These are phyloP conservation scores for Clinocottus analis DNA, from an alignment of 2,113 vertebrate species.

Conservation along the genomic window DNA sequence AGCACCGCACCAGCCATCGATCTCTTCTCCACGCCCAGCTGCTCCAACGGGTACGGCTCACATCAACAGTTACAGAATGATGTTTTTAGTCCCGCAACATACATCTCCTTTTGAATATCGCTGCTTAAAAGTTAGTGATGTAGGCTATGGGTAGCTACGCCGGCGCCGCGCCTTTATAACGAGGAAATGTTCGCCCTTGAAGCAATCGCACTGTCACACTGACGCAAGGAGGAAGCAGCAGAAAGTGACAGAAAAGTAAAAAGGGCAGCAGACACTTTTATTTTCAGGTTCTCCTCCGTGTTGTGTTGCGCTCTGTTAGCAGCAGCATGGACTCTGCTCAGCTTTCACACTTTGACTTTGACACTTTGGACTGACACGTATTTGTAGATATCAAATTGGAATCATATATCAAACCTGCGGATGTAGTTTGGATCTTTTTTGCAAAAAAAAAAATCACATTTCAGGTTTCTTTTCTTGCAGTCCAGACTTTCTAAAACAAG, in stretches of 20 bases:
- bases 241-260: not conserved
- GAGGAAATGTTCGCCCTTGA: not conserved
- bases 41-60: slow-evolving; percentile 90
- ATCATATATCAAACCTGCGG: too few species aligned
- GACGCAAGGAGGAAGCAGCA: not conserved
- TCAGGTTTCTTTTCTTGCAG: not conserved
- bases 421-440: not conserved
- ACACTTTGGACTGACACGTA: not conserved
- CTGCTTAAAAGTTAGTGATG: too few species aligned
- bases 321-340: not conserved
- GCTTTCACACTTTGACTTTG: not conserved
- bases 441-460: not conserved
- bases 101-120: not conserved
- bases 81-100: too few species aligned
- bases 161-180: not conserved
- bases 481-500: not conserved
- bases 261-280: not conserved
- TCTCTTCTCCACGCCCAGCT: slow-evolving; percentile 96
- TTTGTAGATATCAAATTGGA: not conserved
- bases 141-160: too few species aligned
- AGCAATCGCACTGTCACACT: not conserved
- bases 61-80: too few species aligned
- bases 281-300: not conserved
- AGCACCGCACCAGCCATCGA: slow-evolving; percentile 94
- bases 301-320: not conserved